phyloP scores from a whole-genome alignment of 2,797 vertebrate genomes.

The Pseudochirops corinnae region DNA sequence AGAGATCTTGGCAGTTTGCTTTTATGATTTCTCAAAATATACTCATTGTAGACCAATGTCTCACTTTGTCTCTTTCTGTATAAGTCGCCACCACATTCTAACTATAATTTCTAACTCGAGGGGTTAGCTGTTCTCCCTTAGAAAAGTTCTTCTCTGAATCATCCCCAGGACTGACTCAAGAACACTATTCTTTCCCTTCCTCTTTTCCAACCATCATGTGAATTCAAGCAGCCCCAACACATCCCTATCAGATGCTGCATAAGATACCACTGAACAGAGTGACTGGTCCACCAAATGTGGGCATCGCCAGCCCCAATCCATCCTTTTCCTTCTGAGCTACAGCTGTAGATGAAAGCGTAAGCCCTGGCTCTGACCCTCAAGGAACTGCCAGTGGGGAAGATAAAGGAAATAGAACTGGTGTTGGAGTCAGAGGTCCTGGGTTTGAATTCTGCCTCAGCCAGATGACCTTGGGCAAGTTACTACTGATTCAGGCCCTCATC shows the following conservation, averaged over 20 bases:
- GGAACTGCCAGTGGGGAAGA: background rate
- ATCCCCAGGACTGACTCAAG: slow-evolving; percentile 34
- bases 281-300: background rate
- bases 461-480: background rate
- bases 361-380: background rate
- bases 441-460: background rate
- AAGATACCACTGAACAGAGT: background rate
- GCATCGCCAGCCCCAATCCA: background rate
- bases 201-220: slow-evolving; percentile 6
- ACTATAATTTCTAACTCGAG: slow-evolving; percentile 43
- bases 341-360: background rate
- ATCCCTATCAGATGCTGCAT: background rate
- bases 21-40: background rate
- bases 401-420: background rate
- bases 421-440: background rate
- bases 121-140: slow-evolving; percentile 46
- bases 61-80: background rate
- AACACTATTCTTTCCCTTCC: slow-evolving; percentile 5
- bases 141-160: slow-evolving; percentile 52
- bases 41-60: background rate
- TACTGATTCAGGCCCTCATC: background rate
- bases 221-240: slow-evolving; percentile 43
- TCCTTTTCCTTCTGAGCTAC: background rate
- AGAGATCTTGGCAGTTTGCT: background rate
- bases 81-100: slow-evolving; percentile 35